Percentiles rank a stretch among this genome's conserved stretches.
phyloP scores from a whole-genome alignment of 2,888 invertebrate genomes.

The Malthinus flaveolus region DNA sequence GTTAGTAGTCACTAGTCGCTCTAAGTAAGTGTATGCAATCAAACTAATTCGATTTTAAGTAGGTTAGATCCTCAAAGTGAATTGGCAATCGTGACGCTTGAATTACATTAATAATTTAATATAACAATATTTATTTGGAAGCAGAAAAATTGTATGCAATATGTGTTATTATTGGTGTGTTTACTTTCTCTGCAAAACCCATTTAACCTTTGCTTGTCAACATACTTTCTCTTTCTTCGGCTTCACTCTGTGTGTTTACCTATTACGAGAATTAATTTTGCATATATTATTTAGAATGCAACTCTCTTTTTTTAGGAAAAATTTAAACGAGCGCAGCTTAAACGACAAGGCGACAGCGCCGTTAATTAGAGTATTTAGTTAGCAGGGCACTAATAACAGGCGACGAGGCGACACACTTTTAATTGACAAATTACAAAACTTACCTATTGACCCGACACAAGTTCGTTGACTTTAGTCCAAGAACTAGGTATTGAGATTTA shows the following conservation, averaged over 20 bases:
- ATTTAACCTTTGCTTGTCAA: conserved; percentile 13
- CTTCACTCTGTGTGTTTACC: not conserved
- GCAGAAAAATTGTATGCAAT: too few species aligned
- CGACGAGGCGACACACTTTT: conserved; percentile 11
- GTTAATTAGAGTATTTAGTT: not conserved
- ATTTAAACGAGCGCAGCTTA: not conserved
- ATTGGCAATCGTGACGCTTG: not conserved
- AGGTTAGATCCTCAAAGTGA: too few species aligned
- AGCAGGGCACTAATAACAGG: not conserved
- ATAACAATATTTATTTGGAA: too few species aligned
- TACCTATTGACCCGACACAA: conserved; percentile 17
- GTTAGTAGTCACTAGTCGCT: too few species aligned
- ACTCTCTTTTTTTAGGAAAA: not conserved
- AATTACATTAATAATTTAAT: not conserved
- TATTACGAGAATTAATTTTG: not conserved
- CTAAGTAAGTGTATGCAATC: too few species aligned
- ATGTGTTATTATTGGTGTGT: not conserved
- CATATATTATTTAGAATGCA: not conserved
- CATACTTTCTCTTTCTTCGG: conserved; percentile 20
- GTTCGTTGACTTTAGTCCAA: conserved; percentile 13
- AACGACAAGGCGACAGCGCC: not conserved
- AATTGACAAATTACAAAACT: conserved; percentile 10
- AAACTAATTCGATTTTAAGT: too few species aligned
- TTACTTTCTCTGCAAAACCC: conserved; percentile 7
- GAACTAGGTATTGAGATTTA: too few species aligned